A percentile compares a stretch with the other conserved stretches of the same genome.
Conservation (phyloP, 2,797 vertebrate genomes). For the Coranthus polyacanthus region DNA sequence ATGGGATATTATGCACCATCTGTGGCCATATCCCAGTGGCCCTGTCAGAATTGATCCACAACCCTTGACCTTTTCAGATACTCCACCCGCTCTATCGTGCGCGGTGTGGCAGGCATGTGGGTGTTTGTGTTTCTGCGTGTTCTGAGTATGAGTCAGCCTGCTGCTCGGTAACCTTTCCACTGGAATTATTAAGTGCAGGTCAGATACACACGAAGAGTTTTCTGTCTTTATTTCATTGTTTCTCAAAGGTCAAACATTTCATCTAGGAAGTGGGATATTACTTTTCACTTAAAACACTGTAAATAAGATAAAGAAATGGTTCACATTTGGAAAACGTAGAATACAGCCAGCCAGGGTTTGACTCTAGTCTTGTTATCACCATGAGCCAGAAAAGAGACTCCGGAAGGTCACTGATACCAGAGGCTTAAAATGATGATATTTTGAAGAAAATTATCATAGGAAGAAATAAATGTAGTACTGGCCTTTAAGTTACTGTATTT, state of each 20-base stretch:
- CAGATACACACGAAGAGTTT: constrained; percentile 34
- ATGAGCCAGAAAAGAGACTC: too few species aligned
- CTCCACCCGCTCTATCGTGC: constrained; percentile 43
- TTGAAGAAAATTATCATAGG: too few species aligned
- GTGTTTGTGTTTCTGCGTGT: constrained; percentile 54
- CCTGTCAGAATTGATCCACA: constrained; percentile 80
- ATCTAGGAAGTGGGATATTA: constrained; percentile 17
- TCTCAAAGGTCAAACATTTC: constrained; percentile 67
- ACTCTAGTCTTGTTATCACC: too few species aligned
- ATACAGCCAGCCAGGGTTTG: background rate
- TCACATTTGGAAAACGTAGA: background rate
- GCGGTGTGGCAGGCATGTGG: constrained; percentile 42
- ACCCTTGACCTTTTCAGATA: constrained; percentile 78
- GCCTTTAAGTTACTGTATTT: too few species aligned
- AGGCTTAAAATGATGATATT: too few species aligned
- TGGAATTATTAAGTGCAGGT: constrained; percentile 64
- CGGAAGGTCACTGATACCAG: too few species aligned
- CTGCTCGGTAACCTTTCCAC: constrained; percentile 74
- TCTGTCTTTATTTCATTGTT: constrained; percentile 46
- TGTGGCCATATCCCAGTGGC: constrained; percentile 74
- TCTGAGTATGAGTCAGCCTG: constrained; percentile 66
- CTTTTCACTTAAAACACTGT: background rate
- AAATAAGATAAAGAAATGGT: constrained; percentile 15
- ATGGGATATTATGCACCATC: constrained; percentile 77
- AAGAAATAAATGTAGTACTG: too few species aligned